These are phyloP conservation scores for Glyphotaelius pellucidus DNA, from an alignment of 2,888 invertebrate species.

Conservation along the genomic window DNA sequence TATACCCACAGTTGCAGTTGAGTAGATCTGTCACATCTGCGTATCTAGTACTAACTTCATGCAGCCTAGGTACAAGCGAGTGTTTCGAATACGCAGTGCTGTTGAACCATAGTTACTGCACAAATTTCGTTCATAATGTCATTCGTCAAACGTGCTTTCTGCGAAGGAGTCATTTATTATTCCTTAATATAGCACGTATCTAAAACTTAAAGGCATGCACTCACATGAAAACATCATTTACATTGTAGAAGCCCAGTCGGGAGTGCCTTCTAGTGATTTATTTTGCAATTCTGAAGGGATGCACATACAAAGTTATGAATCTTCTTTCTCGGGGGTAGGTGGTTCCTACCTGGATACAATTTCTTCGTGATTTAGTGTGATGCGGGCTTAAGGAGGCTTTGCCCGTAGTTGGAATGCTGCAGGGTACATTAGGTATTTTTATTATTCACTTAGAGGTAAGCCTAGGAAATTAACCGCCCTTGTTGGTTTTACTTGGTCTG, in stretches of 20 bases:
- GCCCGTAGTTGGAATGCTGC: background rate
- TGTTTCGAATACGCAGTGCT: background rate
- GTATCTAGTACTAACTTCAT: too few relatives aligned
- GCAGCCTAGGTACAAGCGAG: too few relatives aligned
- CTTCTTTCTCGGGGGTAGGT: background rate
- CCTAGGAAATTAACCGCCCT: constrained; percentile 21
- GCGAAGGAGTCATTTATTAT: background rate
- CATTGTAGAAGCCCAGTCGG: background rate
- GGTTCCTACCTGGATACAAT: background rate
- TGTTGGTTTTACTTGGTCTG: background rate
- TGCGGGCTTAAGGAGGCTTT: constrained; percentile 8
- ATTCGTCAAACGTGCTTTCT: background rate
- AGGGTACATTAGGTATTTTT: constrained; percentile 10
- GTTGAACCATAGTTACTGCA: background rate
- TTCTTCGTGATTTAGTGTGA: constrained; percentile 24
- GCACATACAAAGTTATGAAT: constrained; percentile 18
- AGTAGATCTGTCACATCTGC: too few relatives aligned
- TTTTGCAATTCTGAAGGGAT: background rate
- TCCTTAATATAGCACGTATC: background rate
- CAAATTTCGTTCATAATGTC: background rate
- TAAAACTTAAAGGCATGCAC: background rate
- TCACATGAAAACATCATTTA: background rate
- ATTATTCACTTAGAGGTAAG: constrained; percentile 33
- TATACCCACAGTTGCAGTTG: too few relatives aligned
- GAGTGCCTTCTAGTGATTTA: background rate